Conservation (phyloP, 2,113 vertebrate genomes). For the Corythornis cristatus region DNA sequence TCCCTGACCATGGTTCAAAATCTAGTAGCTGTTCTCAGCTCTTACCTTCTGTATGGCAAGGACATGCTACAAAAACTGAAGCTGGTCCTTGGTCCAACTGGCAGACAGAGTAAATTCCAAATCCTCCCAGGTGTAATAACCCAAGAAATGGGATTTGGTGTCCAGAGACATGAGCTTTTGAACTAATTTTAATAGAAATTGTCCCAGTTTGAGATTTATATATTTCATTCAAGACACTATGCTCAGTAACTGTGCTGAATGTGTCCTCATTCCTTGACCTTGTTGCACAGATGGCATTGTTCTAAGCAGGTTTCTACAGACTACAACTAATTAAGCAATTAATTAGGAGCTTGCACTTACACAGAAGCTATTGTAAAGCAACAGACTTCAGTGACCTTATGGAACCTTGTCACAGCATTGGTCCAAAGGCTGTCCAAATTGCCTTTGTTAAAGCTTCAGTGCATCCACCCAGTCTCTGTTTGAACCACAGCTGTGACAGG, state of each 20-base stretch:
- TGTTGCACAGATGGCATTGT: constrained; percentile 1
- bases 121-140: not conserved
- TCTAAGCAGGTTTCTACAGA: constrained; percentile 21
- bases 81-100: not conserved
- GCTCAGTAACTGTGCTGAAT: not conserved
- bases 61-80: not conserved
- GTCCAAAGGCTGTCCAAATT: not conserved
- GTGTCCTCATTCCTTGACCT: constrained; percentile 47
- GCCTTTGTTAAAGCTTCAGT: not conserved
- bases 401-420: not conserved
- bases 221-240: not conserved
- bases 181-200: not conserved
- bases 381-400: not conserved
- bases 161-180: not conserved
- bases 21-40: not conserved
- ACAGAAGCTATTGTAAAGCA: not conserved
- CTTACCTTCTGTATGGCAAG: not conserved
- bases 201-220: not conserved
- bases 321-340: constrained; percentile 45
- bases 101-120: not conserved
- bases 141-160: not conserved
- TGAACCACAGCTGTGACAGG: not conserved
- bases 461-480: not conserved
- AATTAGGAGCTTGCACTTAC: constrained; percentile 37
- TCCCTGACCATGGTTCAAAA: not conserved